A percentile compares a stretch with the other conserved stretches of the same genome.
Conservation (phyloP, 2,113 vertebrate genomes). For the Pardalotus punctatus region DNA sequence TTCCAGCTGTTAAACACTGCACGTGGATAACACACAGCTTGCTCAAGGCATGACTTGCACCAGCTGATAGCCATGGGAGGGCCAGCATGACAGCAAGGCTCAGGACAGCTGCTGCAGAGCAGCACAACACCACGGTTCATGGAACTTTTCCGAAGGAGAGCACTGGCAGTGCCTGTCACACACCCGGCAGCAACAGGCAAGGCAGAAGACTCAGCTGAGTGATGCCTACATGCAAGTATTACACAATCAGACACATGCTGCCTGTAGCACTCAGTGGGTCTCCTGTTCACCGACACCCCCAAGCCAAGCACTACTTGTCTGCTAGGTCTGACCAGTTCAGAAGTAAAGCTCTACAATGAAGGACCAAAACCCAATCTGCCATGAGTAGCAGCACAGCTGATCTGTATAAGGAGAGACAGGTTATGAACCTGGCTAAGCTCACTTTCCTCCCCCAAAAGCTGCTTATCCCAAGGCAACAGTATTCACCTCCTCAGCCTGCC, state of each 20-base stretch:
- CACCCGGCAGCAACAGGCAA: not conserved
- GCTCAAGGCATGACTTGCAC: not conserved
- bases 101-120: not conserved
- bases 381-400: not conserved
- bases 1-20: not conserved
- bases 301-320: not conserved
- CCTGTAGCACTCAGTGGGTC: too few species aligned
- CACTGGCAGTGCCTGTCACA: accelerated
- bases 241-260: not conserved
- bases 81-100: not conserved
- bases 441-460: not conserved
- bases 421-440: not conserved
- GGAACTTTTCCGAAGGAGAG: accelerated
- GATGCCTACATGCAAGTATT: accelerated
- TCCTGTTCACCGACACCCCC: not conserved
- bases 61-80: not conserved
- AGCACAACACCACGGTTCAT: accelerated
- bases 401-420: accelerated
- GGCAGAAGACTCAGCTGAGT: not conserved
- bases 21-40: not conserved
- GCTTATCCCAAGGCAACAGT: not conserved
- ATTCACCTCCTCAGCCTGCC: constrained; percentile 33
- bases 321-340: not conserved
- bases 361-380: not conserved
- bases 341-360: not conserved